Conservation (phyloP, 2,797 vertebrate species). For the Darevskia mixta region DNA sequence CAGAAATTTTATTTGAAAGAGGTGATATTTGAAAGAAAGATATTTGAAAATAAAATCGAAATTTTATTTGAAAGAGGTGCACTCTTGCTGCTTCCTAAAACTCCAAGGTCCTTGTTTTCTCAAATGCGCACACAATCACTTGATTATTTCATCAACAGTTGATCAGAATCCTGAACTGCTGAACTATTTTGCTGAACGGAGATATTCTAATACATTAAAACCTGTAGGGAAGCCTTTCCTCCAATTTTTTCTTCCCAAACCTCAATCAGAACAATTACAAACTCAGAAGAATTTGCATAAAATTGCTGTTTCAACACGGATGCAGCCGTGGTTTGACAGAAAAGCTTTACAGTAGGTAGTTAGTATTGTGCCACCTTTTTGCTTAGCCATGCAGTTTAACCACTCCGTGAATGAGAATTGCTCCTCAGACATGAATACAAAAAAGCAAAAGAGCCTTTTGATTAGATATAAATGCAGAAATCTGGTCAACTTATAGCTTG, state of each 20-base stretch:
- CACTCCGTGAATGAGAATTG: conserved; percentile 60
- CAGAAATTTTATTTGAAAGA: too few relatives aligned
- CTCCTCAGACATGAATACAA: conserved; percentile 60
- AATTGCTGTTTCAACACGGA: conserved; percentile 64
- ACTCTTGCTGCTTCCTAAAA: neutral
- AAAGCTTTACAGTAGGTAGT: conserved; percentile 61
- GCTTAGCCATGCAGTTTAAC: conserved; percentile 63
- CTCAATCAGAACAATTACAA: conserved; percentile 60
- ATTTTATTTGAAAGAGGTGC: conserved; percentile 10
- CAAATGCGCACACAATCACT: conserved; percentile 1
- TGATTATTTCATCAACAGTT: conserved; percentile 43
- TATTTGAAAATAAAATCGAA: too few relatives aligned
- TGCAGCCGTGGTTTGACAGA: conserved; percentile 66
- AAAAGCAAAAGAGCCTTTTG: conserved; percentile 44
- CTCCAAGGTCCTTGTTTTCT: neutral
- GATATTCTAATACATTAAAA: conserved; percentile 57
- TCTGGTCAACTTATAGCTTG: conserved; percentile 16
- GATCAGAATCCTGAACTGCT: conserved; percentile 22
- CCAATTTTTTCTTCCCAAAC: conserved; percentile 23
- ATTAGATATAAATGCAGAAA: conserved; percentile 35
- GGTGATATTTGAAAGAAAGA: too few relatives aligned
- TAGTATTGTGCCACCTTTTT: conserved; percentile 67
- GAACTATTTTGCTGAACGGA: conserved; percentile 48
- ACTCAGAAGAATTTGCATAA: conserved; percentile 67
- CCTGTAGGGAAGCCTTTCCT: conserved; percentile 2